Evolutionary conservation across 2,797 vertebrate species (phyloP).

Genomic region (Apogon talboti): DNA sequence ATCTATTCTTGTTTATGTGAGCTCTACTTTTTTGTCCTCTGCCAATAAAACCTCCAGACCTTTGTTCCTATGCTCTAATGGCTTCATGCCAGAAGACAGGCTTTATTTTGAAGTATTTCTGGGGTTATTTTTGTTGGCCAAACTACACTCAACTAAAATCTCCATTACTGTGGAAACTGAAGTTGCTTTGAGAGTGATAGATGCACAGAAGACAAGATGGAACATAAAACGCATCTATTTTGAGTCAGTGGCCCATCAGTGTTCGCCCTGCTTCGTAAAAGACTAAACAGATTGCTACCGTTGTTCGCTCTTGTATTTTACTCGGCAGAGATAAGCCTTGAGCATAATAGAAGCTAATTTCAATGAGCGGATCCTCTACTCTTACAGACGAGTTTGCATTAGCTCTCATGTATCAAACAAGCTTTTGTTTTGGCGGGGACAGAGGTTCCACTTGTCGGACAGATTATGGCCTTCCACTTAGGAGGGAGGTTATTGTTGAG

Average conservation of each 20-base stretch:
- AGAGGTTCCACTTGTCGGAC: conserved; percentile 3
- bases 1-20: conserved; percentile 48
- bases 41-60: conserved; percentile 29
- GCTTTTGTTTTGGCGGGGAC: conserved; percentile 32
- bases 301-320: conserved; percentile 2
- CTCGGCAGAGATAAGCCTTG: conserved; percentile 15
- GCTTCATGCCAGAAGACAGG: conserved; percentile 26
- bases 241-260: neutral
- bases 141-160: conserved; percentile 13
- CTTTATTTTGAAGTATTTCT: conserved; percentile 38
- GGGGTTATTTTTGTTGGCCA: conserved; percentile 18
- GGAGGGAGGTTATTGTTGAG: conserved; percentile 55
- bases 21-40: conserved; percentile 33
- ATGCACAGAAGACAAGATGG: conserved; percentile 1
- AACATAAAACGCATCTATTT: conserved; percentile 15
- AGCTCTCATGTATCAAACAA: conserved; percentile 28
- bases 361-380: neutral
- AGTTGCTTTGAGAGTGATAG: conserved; percentile 3
- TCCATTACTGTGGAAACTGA: conserved; percentile 23
- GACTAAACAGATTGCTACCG: neutral
- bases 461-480: conserved; percentile 28
- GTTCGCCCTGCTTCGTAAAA: neutral
- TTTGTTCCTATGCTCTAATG: conserved; percentile 25
- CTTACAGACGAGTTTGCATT: neutral
- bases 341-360: conserved; percentile 12